Percentiles rank a stretch among this genome's conserved stretches.
These are phyloP conservation scores for Seira musarum DNA, from an alignment of 2,888 invertebrate genomes.

Conservation along the genomic window DNA sequence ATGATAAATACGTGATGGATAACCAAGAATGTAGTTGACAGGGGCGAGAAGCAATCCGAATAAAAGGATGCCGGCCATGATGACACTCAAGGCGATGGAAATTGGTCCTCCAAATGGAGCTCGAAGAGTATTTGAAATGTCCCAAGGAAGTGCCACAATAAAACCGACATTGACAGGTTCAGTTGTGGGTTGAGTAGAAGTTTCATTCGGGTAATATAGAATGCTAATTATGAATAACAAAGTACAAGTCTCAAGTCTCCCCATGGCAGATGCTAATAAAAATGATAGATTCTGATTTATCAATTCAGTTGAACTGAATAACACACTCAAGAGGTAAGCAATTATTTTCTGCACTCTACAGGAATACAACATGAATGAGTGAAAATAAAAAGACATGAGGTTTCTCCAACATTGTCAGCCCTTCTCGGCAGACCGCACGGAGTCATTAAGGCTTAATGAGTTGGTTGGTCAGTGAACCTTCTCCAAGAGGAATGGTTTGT, in stretches of 20 bases:
- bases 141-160: constrained; percentile 67
- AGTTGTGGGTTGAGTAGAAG: constrained; percentile 22
- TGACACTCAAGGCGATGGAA: constrained; percentile 50
- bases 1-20: constrained; percentile 63
- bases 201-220: neutral
- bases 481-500: too few relatives aligned
- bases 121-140: constrained; percentile 66
- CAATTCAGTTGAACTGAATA: too few relatives aligned
- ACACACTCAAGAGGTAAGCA: too few relatives aligned
- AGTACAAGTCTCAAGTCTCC: neutral
- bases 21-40: constrained; percentile 65
- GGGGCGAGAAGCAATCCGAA: constrained; percentile 65
- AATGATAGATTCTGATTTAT: too few relatives aligned
- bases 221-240: neutral
- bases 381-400: too few relatives aligned
- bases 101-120: constrained; percentile 62
- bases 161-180: constrained; percentile 64
- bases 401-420: too few relatives aligned
- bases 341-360: too few relatives aligned
- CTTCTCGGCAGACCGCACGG: too few relatives aligned
- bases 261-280: neutral
- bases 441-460: too few relatives aligned
- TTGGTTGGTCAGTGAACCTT: too few relatives aligned
- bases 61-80: constrained; percentile 61
- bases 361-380: too few relatives aligned